These are phyloP conservation scores for Cariama cristata DNA, from an alignment of 2,113 vertebrate genomes.

Conservation along the genomic window DNA sequence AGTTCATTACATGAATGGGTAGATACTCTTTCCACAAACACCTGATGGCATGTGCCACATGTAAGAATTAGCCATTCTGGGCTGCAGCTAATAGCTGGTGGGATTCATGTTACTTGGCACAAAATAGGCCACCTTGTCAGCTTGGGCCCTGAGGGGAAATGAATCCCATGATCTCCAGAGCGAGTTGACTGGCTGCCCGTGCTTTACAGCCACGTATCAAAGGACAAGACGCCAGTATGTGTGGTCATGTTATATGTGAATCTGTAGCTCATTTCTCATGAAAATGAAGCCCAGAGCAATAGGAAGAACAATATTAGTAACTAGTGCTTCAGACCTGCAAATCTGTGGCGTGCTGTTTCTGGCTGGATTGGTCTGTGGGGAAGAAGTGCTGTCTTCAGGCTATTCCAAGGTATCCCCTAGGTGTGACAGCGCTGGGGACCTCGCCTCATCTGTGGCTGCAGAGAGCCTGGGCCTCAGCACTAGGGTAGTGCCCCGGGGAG, in stretches of 20 bases:
- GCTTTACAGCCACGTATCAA: not conserved
- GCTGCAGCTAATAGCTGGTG: not conserved
- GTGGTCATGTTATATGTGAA: not conserved
- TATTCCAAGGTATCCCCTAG: not conserved
- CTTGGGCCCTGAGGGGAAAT: not conserved
- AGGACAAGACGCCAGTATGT: not conserved
- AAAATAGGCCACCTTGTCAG: not conserved
- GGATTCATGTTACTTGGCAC: not conserved
- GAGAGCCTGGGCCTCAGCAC: not conserved
- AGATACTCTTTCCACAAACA: not conserved
- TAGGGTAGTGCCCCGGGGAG: fast-evolving
- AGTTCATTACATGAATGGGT: not conserved
- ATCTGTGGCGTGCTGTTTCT: not conserved
- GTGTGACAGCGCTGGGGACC: not conserved
- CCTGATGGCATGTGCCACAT: fast-evolving
- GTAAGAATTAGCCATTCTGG: fast-evolving
- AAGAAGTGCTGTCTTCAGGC: not conserved
- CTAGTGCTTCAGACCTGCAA: not conserved
- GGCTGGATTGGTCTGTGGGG: not conserved
- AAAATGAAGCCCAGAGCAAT: not conserved
- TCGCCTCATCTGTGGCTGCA: not conserved
- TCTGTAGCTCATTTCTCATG: not conserved
- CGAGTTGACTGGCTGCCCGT: not conserved
- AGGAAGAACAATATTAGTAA: not conserved
- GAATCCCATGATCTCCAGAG: not conserved